Conservation (phyloP, 2,888 invertebrate species). For the Lacanobia oleracea region DNA sequence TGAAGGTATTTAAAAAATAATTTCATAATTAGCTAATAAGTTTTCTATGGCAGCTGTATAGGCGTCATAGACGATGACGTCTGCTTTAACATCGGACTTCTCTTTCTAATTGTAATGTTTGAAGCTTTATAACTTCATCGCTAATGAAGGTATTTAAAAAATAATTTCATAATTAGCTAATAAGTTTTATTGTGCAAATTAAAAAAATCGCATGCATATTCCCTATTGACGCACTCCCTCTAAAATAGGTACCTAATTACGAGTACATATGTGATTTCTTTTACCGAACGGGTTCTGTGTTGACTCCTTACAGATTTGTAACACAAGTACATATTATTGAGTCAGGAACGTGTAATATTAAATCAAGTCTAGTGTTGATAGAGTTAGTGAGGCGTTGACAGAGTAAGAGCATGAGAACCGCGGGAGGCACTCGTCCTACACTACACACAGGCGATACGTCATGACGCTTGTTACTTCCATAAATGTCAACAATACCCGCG, state of each 20-base stretch:
- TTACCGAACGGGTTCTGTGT: neutral
- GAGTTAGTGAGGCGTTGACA: slow-evolving; percentile 76
- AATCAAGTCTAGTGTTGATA: slow-evolving; percentile 71
- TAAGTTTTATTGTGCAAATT: no score
- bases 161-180: no score
- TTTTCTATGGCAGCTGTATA: no score
- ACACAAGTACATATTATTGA: slow-evolving; percentile 30
- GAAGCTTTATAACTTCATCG: no score
- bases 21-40: no score
- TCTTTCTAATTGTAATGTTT: no score
- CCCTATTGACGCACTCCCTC: no score
- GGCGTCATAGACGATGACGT: no score
- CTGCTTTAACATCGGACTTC: no score
- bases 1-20: no score
- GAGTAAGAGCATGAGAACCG: slow-evolving; percentile 78
- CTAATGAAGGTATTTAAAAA: no score
- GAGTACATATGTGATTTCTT: neutral
- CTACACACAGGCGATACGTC: slow-evolving; percentile 30
- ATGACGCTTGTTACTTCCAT: slow-evolving; percentile 36
- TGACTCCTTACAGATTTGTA: slow-evolving; percentile 7
- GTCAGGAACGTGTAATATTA: slow-evolving; percentile 41
- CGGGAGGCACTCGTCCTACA: slow-evolving; percentile 21
- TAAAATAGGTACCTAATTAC: neutral
- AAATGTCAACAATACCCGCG: slow-evolving; percentile 21
- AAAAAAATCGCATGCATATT: no score